Evolutionary conservation across 2,113 vertebrate genomes (phyloP), one percentile per base, ranked within the genome.

Genomic region (Vombatus ursinus): DNA sequence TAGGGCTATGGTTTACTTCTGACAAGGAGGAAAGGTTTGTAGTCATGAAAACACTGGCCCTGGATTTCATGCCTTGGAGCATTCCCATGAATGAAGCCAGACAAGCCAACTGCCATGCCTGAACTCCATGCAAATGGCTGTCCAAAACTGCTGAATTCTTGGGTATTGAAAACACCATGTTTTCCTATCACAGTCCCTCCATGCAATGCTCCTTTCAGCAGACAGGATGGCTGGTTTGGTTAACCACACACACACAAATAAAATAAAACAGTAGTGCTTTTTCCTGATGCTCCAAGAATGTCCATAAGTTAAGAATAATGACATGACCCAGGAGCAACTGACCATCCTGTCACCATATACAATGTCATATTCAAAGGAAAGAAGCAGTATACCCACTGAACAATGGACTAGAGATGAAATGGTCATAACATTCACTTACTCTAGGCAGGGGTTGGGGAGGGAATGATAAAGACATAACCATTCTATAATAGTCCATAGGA

Each of bases 11-110:
- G 57, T 94, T 94, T 95, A 61, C 92, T 95, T n/a, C 23, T 57
- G 92, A 94, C 6, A 90, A 97, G 44, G 53, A 93, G 94, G 91
- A 97, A 92, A 94, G 89, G 26, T 8, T 96, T 89, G 91, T 96
- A 95, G 92, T 93, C 61, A 95, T 92, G 90, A 94, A 94, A 96
- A 84, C 3, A 25, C 50, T 91, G 91, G 44, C 44, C 4, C 52
- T 48, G 23, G 24, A 44, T 48, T 53, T 26, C 37, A 24, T 48
- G n/a, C n/a, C 44, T 11, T 48, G n/a, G 3, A 52, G 47, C 25
- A 26, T 57, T 52, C 25, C 44, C 11, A 57, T 48, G n/a, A 57
- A 90, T 48, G 23, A 44, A 52, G 0, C 31, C 9, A 26, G 50
- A 54, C 77, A 93, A 25, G 84, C 50, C 50, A 31, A 90, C 92